Conservation (phyloP, 1,140 invertebrate species). For the Hycleus phaleratus region DNA sequence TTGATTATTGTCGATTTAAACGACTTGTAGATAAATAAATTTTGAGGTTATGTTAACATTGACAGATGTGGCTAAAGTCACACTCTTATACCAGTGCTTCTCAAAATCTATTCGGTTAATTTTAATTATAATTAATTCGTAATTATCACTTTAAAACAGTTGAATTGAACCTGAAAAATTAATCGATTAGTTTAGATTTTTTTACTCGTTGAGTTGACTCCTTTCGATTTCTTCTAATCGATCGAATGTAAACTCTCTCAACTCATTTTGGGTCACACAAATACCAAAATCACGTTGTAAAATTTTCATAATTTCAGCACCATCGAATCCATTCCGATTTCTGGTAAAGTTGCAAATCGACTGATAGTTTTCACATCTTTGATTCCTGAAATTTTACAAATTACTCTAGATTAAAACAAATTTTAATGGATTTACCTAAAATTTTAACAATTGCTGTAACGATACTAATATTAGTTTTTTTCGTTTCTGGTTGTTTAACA, state of each 20-base stretch:
- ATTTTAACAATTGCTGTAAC: constrained; percentile 53
- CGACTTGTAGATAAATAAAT: too few species aligned
- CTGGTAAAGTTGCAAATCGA: constrained; percentile 60
- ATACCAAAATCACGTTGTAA: constrained; percentile 59
- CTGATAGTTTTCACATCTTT: constrained; percentile 43
- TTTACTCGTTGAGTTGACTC: not conserved
- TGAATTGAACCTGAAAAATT: too few species aligned
- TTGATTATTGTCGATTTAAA: too few species aligned
- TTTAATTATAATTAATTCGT: too few species aligned
- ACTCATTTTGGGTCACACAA: constrained; percentile 51
- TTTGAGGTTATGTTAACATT: too few species aligned
- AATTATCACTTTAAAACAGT: too few species aligned
- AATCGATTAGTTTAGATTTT: too few species aligned
- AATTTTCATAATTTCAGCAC: constrained; percentile 68
- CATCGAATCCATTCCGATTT: constrained; percentile 88
- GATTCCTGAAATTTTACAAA: too few species aligned
- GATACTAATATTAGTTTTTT: constrained; percentile 44
- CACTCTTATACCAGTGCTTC: too few species aligned
- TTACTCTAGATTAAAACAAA: too few species aligned
- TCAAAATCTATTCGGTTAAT: too few species aligned
- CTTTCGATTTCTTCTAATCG: constrained; percentile 6
- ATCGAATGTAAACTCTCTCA: constrained; percentile 43
- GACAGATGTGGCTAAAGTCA: too few species aligned
- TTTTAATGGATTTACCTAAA: constrained; percentile 37
- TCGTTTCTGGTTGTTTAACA: constrained; percentile 49